Evolutionary conservation across 2,113 vertebrate genomes (phyloP).

Genomic region (Gadus chalcogrammus): DNA sequence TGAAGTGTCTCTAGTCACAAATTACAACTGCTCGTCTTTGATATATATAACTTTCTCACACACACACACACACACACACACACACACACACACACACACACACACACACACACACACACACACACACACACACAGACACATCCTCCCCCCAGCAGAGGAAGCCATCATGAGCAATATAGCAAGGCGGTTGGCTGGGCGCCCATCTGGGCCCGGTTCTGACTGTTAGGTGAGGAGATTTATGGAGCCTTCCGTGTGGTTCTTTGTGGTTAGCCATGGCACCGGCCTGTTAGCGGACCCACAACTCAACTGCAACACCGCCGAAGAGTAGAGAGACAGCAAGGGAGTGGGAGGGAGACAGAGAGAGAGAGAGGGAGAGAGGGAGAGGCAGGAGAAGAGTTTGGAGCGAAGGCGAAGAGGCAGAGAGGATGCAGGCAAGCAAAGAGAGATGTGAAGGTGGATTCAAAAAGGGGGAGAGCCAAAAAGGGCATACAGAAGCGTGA

Average conservation of each 20-base stretch:
- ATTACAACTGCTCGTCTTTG: slow-evolving; percentile 48
- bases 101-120: background rate
- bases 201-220: slow-evolving; percentile 5
- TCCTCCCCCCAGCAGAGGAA: slow-evolving; percentile 28
- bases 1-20: slow-evolving; percentile 50
- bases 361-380: background rate
- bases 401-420: too few relatives aligned
- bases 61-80: too few relatives aligned
- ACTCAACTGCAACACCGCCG: slow-evolving; percentile 8
- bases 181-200: slow-evolving; percentile 27
- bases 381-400: too few relatives aligned
- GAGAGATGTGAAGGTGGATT: too few relatives aligned
- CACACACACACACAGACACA: slow-evolving; percentile 12
- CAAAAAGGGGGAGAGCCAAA: background rate
- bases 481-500: background rate
- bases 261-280: slow-evolving; percentile 35
- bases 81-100: background rate
- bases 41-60: slow-evolving; percentile 47
- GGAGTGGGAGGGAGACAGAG: background rate
- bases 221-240: slow-evolving; percentile 47
- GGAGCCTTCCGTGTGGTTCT: slow-evolving; percentile 34
- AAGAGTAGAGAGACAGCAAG: background rate
- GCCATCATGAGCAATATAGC: slow-evolving; percentile 45
- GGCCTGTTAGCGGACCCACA: slow-evolving; percentile 19
- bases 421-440: too few relatives aligned